phyloP scores from a whole-genome alignment of 2,797 vertebrate genomes.

The Anomalospiza imberbis region DNA sequence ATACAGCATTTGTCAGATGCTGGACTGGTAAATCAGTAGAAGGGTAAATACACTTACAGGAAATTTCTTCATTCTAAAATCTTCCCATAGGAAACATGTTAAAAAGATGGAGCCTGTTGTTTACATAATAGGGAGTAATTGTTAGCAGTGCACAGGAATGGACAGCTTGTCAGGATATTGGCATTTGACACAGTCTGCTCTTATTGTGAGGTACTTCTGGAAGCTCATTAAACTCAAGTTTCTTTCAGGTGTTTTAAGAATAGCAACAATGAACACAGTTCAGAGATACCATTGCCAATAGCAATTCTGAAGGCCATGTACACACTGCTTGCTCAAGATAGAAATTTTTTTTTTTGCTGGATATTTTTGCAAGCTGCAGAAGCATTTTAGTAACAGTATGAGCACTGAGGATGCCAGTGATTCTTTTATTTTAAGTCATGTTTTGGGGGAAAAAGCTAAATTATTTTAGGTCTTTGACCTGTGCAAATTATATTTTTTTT shows the following conservation, averaged over 20 bases:
- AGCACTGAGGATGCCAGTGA: not conserved
- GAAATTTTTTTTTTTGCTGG: not conserved
- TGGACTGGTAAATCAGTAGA: not conserved
- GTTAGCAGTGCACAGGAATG: not conserved
- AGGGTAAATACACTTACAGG: not conserved
- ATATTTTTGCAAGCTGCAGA: not conserved
- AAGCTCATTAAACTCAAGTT: not conserved
- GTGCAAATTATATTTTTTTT: not conserved
- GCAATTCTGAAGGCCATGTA: not conserved
- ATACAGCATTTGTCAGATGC: not conserved
- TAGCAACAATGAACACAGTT: not conserved
- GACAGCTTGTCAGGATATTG: not conserved
- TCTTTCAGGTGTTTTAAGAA: not conserved
- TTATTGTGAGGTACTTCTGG: not conserved
- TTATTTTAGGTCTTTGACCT: not conserved
- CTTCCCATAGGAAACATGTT: not conserved
- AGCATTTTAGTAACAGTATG: not conserved
- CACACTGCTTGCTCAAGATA: not conserved
- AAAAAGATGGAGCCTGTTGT: not conserved
- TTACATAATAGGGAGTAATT: not conserved
- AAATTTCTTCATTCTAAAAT: not conserved
- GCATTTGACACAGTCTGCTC: not conserved
- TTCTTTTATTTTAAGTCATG: not conserved
- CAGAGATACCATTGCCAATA: not conserved
- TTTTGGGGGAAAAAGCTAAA: not conserved